phyloP scores from a whole-genome alignment of 2,797 vertebrate genomes.

The Buphagus erythrorhynchus region DNA sequence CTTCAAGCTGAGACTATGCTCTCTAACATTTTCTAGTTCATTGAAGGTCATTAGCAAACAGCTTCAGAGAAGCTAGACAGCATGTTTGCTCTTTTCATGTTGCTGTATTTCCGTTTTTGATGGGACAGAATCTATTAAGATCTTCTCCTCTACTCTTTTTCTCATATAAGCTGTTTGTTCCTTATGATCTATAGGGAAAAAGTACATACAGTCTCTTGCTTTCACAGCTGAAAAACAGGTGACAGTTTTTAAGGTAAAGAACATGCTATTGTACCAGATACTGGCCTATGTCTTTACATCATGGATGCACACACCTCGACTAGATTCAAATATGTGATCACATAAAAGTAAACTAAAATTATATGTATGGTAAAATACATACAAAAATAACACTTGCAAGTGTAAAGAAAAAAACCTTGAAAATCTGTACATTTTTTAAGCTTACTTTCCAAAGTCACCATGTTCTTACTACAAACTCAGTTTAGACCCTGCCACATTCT shows the following conservation, averaged over 20 bases:
- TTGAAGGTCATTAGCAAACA: conserved; percentile 34
- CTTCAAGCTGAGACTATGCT: neutral
- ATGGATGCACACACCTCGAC: neutral
- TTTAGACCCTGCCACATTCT: neutral
- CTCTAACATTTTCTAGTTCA: conserved; percentile 22
- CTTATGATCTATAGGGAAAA: neutral
- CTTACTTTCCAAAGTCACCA: neutral
- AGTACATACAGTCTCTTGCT: neutral
- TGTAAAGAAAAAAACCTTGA: neutral
- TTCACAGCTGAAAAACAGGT: neutral
- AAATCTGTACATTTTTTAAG: neutral
- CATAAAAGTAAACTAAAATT: neutral
- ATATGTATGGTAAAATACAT: neutral
- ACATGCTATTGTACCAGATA: neutral
- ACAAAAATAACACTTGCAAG: neutral
- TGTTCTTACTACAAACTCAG: neutral
- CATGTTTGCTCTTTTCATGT: conserved; percentile 16
- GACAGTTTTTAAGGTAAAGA: neutral
- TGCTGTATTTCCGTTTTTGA: conserved; percentile 3
- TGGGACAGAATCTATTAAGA: conserved; percentile 16
- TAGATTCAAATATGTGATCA: neutral
- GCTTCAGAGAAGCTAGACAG: conserved; percentile 13
- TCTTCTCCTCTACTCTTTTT: neutral
- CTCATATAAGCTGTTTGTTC: conserved; percentile 4
- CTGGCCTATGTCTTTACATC: neutral